These are phyloP conservation scores for Hassar affinis DNA, from an alignment of 2,113 vertebrate species.

Conservation along the genomic window DNA sequence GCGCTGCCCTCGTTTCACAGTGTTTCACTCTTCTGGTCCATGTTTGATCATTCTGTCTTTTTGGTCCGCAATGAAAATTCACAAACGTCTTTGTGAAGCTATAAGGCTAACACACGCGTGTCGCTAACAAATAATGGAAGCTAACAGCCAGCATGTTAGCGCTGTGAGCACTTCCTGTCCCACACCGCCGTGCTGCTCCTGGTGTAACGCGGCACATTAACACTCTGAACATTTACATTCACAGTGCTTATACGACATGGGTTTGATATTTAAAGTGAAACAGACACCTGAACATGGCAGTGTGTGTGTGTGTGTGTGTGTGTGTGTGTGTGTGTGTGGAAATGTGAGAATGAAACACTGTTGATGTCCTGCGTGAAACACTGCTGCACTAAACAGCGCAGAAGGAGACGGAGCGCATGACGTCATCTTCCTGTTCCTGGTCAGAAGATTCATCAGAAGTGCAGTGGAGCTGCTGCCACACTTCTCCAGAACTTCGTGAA, in stretches of 20 bases:
- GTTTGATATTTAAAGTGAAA: background rate
- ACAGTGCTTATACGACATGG: too few species aligned
- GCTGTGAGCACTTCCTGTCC: background rate
- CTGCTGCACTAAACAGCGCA: background rate
- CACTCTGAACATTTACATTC: background rate
- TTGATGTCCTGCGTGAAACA: background rate
- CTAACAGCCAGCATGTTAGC: background rate
- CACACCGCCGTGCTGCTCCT: background rate
- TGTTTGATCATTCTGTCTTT: background rate
- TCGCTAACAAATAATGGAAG: background rate
- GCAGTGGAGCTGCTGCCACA: background rate
- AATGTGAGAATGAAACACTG: background rate
- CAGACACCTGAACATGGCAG: background rate
- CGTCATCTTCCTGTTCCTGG: background rate
- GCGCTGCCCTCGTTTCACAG: background rate
- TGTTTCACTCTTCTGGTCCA: background rate
- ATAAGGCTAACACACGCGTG: background rate
- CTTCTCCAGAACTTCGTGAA: background rate
- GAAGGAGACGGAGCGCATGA: background rate
- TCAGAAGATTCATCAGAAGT: background rate
- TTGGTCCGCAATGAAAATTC: background rate
- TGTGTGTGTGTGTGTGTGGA: background rate
- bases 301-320: background rate
- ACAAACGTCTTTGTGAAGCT: background rate
- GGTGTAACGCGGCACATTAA: background rate